These are phyloP conservation scores for Psephotus haematonotus DNA, from an alignment of 2,113 vertebrate species.

Conservation along the genomic window DNA sequence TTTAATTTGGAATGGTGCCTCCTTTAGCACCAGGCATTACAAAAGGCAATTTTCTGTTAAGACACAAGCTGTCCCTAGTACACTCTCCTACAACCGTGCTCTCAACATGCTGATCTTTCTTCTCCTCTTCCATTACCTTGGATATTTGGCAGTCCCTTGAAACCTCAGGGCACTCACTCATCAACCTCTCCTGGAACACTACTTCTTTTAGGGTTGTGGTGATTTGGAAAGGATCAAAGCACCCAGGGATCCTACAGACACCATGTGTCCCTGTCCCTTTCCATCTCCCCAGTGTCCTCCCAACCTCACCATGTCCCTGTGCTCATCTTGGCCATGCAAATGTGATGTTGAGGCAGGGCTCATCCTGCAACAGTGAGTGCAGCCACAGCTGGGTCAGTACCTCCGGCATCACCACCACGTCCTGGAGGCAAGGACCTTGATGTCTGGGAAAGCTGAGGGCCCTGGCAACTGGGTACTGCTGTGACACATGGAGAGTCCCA, in stretches of 20 bases:
- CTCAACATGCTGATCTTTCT: neutral
- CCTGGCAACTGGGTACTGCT: neutral
- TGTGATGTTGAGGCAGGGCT: neutral
- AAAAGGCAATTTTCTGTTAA: constrained; percentile 23
- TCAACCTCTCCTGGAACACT: neutral
- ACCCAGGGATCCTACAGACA: neutral
- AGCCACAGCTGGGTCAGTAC: neutral
- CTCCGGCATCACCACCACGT: neutral
- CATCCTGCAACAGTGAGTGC: neutral
- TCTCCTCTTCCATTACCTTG: neutral
- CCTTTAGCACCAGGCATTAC: constrained; percentile 12
- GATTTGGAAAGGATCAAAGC: neutral
- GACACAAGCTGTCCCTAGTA: neutral
- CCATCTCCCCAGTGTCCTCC: neutral
- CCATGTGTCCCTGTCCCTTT: neutral
- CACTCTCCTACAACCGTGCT: neutral
- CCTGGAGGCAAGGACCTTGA: neutral
- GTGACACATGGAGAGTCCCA: neutral
- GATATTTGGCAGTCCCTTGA: neutral
- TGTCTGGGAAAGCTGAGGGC: neutral
- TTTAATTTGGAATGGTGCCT: constrained; percentile 17
- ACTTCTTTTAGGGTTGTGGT: neutral
- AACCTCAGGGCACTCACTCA: neutral
- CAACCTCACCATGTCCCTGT: neutral
- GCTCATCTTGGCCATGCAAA: neutral